Evolutionary conservation across 2,797 vertebrate genomes (phyloP), one percentile per base, ranked within the genome.

Genomic region (Acanthornis magna): DNA sequence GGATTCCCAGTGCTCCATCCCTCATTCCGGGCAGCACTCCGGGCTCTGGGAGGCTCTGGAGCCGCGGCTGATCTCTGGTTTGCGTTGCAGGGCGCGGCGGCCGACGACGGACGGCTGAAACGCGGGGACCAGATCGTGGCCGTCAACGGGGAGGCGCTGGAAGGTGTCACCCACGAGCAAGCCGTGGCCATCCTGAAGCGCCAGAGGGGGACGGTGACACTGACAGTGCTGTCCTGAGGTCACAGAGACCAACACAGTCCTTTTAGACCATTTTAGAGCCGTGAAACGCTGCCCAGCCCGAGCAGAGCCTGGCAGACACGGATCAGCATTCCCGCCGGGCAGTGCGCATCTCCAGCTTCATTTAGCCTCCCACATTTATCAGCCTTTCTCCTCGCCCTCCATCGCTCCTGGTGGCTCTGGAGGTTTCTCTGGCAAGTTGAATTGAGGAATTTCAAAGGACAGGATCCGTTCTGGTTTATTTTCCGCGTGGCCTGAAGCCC

Each of bases 41-140:
- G 1, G 30, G 72, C n/a, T 30, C 2, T 4, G 2, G 80, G 54
- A 53, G 61, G 54, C 63, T 72, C 19, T 0, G 0, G 58, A 21
- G 22, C 61, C 10, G 6, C 20, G 23, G 0, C 87, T 94, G 38
- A 96, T 5, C 16, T 30, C 22, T 4, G 3, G 0, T 76, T 88
- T 97, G 85, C 92, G 2, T 96, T 77, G 62, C 96, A 99, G 99
- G 99, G 99, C 55, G 99, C 99, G 18, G 98, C 99, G 34, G 98
- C 98, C 2, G 98, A 98, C 34, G 99, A 99, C 0, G 98, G 98
- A 16, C 98, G 97, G 75, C 96, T 99, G 96, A 99, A 98, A 81
- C 98, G 99, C 3, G 99, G 99, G 0, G 99, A 99, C 84, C 99
- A 99, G 97, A 98, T 99, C 77, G 92, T 99, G 94, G 96, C 98